Base-by-base conservation (phyloP, 53 echinoderm and acorn worm genomes). In the Echinarachnius parma region DNA sequence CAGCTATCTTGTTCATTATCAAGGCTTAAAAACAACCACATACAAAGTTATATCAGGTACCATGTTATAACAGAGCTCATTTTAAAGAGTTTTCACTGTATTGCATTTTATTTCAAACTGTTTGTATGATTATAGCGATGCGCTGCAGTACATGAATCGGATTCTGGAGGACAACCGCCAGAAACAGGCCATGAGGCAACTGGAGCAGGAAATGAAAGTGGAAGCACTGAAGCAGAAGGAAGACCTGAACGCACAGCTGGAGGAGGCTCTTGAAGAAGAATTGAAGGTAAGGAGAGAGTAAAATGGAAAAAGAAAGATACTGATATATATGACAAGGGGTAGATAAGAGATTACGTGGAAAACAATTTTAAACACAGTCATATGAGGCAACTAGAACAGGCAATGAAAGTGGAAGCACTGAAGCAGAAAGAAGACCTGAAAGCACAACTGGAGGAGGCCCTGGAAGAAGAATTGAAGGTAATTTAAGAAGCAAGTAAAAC, bases 121-220 rank as follows among this genome's bases (percentile, higher is more conserved):
- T n/a, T n/a, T n/a, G n/a, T n/a, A n/a, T n/a, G n/a, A n/a, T n/a
- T n/a, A n/a, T n/a, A n/a, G 92, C 7, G 62, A 79, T 53, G 98
- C 89, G 19, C 53, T 91, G 21, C 66, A 81, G 19, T 35, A 88
- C 49, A 76, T 98, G 80, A 86, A 59, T 21, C 70, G 65, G 77
- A 85, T 98, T 50, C 70, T 92, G 0, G 61, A 79, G 16, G 78
- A 82, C 30, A 88, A 86, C 62, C 75, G 88, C 21, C 98, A 98
- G 81, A 88, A 98, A 67, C 86, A 88, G 68, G 74, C 83, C 19
- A 53, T 92, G 83, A 85, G 65, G 5, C 79, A 88, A 42, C 62
- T 98, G 57, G 88, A 98, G 46, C 85, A 92, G n/a, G 98, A 98
- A 65, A 87, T 98, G 88, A 98, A 82, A 28, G 53, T 85, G 21